phyloP scores from a whole-genome alignment of 2,888 invertebrate species.

The Conomelus anceps region DNA sequence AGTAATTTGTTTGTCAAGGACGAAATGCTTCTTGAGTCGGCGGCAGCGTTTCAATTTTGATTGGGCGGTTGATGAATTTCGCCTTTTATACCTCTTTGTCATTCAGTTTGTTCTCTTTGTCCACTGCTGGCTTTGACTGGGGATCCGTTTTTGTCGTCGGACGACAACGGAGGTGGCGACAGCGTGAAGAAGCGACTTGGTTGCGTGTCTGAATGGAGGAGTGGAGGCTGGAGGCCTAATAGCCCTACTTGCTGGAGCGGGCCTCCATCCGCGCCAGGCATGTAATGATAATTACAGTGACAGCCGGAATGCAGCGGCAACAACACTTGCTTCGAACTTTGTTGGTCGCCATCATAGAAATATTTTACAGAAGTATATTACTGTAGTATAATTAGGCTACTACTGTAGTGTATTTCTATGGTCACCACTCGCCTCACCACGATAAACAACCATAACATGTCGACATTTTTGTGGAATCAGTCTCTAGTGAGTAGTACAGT shows the following conservation, averaged over 20 bases:
- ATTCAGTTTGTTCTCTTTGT: not conserved
- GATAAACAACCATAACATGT: no score
- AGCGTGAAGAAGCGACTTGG: not conserved
- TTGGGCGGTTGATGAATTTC: not conserved
- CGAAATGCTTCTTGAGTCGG: no score
- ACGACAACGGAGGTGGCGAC: not conserved
- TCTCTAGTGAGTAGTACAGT: no score
- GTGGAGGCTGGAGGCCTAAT: not conserved
- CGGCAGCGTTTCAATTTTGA: not conserved
- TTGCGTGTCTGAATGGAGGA: not conserved
- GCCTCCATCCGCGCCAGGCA: not conserved
- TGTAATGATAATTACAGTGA: not conserved
- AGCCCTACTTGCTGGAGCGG: not conserved
- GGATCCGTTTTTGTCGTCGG: not conserved
- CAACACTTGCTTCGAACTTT: no score
- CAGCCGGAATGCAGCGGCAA: not conserved
- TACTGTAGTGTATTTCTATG: no score
- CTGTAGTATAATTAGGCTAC: no score
- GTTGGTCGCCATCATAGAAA: no score
- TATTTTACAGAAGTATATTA: no score
- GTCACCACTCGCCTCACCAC: no score
- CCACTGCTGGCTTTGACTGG: not conserved
- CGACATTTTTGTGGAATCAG: no score
- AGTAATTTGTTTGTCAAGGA: not conserved
- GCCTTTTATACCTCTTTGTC: not conserved